Evolutionary conservation across 1,140 invertebrate species (phyloP).

Genomic region (Eciton burchellii): DNA sequence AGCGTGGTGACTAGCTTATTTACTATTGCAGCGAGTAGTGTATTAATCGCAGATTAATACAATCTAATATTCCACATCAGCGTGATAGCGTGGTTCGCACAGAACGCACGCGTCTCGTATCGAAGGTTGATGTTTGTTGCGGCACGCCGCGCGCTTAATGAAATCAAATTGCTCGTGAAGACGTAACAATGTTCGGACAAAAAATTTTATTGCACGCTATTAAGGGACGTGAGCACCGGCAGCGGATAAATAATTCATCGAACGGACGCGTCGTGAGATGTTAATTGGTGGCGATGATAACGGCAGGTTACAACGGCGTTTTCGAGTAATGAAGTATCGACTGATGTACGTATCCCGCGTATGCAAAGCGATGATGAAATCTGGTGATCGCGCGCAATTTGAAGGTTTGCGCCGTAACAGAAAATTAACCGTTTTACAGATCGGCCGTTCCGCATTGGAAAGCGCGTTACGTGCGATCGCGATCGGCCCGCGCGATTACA

Average conservation of each 20-base stretch:
- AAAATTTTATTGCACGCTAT: slow-evolving; percentile 25
- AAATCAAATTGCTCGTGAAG: slow-evolving; percentile 41
- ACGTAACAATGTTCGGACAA: slow-evolving; percentile 37
- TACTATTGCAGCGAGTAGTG: too few relatives aligned
- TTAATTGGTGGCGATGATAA: slow-evolving; percentile 68
- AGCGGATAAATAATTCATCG: slow-evolving; percentile 43
- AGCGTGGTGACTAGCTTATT: too few relatives aligned
- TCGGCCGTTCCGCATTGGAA: slow-evolving; percentile 70
- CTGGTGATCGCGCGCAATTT: slow-evolving; percentile 69
- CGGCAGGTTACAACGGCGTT: slow-evolving; percentile 67
- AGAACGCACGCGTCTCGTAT: neutral
- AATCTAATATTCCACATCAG: slow-evolving; percentile 23
- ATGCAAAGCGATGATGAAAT: slow-evolving; percentile 63
- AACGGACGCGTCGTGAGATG: slow-evolving; percentile 26
- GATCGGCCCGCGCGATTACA: slow-evolving; percentile 72
- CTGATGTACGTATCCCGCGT: slow-evolving; percentile 65
- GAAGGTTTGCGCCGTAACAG: slow-evolving; percentile 66
- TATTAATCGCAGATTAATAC: neutral
- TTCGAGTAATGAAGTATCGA: slow-evolving; percentile 69
- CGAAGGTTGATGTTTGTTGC: neutral
- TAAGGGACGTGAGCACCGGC: slow-evolving; percentile 5
- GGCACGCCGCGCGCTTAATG: slow-evolving; percentile 2
- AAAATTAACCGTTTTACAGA: slow-evolving; percentile 73
- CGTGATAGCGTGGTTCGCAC: neutral
- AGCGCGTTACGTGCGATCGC: slow-evolving; percentile 68